Evolutionary conservation across 2,113 vertebrate species (phyloP).

Genomic region (Euleptes europaea): DNA sequence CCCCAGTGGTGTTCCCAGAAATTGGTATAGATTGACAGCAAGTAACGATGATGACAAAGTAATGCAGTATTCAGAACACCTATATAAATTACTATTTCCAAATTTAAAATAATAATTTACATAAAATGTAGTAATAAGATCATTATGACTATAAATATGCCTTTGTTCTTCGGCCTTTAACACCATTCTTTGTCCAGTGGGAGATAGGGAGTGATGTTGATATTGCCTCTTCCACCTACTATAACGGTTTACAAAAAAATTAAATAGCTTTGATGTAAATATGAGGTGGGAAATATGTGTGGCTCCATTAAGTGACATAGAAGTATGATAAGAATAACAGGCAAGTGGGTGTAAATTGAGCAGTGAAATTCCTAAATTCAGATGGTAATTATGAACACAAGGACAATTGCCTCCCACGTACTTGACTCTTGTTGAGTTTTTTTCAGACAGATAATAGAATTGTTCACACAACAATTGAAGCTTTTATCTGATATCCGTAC

Average conservation of each 20-base stretch:
- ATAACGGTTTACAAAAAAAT: constrained; percentile 63
- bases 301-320: constrained; percentile 71
- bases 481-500: constrained; percentile 57
- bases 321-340: constrained; percentile 61
- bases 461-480: constrained; percentile 62
- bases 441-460: constrained; percentile 61
- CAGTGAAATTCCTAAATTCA: constrained; percentile 67
- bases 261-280: constrained; percentile 69
- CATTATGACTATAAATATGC: constrained; percentile 70
- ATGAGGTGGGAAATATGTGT: constrained; percentile 67
- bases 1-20: constrained; percentile 47
- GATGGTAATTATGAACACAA: constrained; percentile 70
- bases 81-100: constrained; percentile 70
- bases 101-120: constrained; percentile 73
- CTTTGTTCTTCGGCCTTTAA: constrained; percentile 64
- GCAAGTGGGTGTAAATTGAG: constrained; percentile 61
- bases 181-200: constrained; percentile 69
- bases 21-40: constrained; percentile 42
- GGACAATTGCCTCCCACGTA: constrained; percentile 71
- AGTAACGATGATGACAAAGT: constrained; percentile 60
- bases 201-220: constrained; percentile 68
- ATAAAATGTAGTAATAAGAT: constrained; percentile 68
- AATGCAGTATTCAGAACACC: constrained; percentile 62
- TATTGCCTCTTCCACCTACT: constrained; percentile 70
- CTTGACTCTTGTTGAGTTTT: constrained; percentile 60